Evolutionary conservation across 2,888 invertebrate species (phyloP), one percentile per base, ranked within the genome.

Genomic region (Podabrus alpinus): DNA sequence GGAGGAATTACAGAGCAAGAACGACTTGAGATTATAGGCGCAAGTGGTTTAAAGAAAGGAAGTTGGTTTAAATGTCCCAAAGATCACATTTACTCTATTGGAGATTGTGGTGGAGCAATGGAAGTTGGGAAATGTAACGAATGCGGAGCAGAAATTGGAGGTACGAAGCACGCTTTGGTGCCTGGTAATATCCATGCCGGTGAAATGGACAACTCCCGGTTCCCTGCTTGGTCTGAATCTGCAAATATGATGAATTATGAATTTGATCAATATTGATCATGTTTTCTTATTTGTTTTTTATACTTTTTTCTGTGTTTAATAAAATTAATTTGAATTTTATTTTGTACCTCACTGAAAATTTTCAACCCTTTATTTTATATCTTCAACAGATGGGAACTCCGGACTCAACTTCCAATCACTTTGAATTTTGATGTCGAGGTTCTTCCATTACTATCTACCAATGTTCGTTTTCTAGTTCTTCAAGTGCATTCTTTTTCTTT

Each of bases 51-150:
- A 19, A 85, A 83, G 62, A 87, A 88, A 66, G 93, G 93, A 0
- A 91, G 91, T 81, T 94, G 94, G 94, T 94, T 88, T 84, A 91
- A 91, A 83, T 94, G 94, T 85, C 91, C 90, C 0, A 92, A 93
- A 79, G 93, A 92, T 0, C 94, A 94, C 84, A 83, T 88, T 59
- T 94, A 93, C 84, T 89, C 89, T 45, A 92, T 94, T 75, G 90
- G 88, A 0, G 91, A 92, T 3, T 94, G 93, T 82, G 93, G 93
- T 5, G 92, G 92, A 5, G 92, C 93, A 0, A 90, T 88, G 88
- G 77, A 87, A 81, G 81, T 82, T 62, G 81, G 88, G 1, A 86
- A 72, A 59, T 93, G 93, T 82, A 83, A 85, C 0, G 92, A 92
- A 75, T 93, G 93, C 82, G 87, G 88, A 0, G 89, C 82, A 0